Conservation (phyloP, 2,113 vertebrate genomes). For the Dasypus novemcinctus region DNA sequence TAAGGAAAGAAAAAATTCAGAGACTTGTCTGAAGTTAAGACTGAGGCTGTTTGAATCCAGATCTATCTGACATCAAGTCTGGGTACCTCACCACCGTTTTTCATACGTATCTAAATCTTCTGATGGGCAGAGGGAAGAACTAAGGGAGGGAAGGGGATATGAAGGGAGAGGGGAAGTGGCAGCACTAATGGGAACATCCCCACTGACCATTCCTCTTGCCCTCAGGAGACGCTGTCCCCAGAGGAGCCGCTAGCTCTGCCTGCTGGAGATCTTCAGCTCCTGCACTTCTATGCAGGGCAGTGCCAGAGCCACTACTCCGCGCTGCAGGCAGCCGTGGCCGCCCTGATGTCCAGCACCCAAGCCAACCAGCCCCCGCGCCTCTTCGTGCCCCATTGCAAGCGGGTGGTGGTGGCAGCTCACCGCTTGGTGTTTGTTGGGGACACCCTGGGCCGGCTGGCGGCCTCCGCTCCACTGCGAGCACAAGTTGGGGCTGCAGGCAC, state of each 20-base stretch:
- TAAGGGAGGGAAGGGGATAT: neutral
- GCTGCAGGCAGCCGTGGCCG: constrained; percentile 88
- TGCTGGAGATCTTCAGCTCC: constrained; percentile 88
- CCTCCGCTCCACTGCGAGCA: constrained; percentile 86
- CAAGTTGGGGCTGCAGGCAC: constrained; percentile 89
- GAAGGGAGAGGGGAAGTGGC: neutral
- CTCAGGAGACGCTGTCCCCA: constrained; percentile 80
- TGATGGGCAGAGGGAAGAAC: neutral
- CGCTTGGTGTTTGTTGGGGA: constrained; percentile 94
- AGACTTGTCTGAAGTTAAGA: neutral
- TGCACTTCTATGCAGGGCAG: constrained; percentile 92
- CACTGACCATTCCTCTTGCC: neutral
- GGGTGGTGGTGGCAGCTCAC: constrained; percentile 92
- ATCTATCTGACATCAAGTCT: neutral
- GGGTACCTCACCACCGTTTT: neutral
- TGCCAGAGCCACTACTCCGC: constrained; percentile 89
- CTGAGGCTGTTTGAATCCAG: constrained; percentile 7
- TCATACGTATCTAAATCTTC: neutral
- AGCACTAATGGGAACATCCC: neutral
- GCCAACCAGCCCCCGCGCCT: constrained; percentile 89
- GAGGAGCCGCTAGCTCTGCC: constrained; percentile 80
- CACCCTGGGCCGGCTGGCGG: constrained; percentile 90
- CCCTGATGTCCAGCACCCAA: constrained; percentile 87
- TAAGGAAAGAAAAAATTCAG: neutral
- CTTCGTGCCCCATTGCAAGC: constrained; percentile 91